Base-by-base conservation (phyloP, 2,797 vertebrate species). In the Anabas testudineus region DNA sequence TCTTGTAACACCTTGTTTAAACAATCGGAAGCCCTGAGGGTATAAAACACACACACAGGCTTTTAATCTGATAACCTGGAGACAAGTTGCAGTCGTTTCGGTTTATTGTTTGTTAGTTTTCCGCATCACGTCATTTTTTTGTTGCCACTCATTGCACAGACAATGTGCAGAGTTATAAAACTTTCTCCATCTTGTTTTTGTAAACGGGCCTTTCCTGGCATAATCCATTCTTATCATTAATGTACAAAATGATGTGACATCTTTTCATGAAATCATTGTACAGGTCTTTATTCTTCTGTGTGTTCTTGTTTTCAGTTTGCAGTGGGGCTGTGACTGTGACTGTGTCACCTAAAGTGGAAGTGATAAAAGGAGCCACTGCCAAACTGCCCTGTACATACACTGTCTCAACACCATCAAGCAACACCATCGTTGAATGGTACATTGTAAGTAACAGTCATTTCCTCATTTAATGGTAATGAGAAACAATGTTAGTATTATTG, bases 381-480 rank as follows among this genome's bases (percentile, higher is more conserved):
- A 78, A 67, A 61, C 92, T 97, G 67, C 83, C 92, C 59, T 96
- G 96, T 76, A 70, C 24, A 0, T 88, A 86, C 68, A 74, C 32
- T 0, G 76, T 42, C 15, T 19, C 76, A 0, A 19, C 63, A 0
- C 0, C 61, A 0, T 14, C 73, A 1, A 36, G 42, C 48, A 70
- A 36, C 26, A 51, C 55, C 0, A 0, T 92, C 7, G 91, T 95
- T 22, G 93, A 95, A 54, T 97, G 96, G 96, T 92, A 86, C 84
- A 91, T 95, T 34, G 96, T 96, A 85, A 96, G 96, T 94, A 1
- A 37, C 45, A 32, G n/a, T 47, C 3, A 3, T 36, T 14, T 71
- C 66, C 7, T 28, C 36, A 18, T 43, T 60, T 15, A 4, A 42
- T 14, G 42, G 41, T 21, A 22, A 49, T 5, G 24, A 12, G 26